Percentiles rank a stretch among this genome's conserved stretches.
Evolutionary conservation across 2,797 vertebrate genomes (phyloP).

Genomic region (Alfaro cultratus): DNA sequence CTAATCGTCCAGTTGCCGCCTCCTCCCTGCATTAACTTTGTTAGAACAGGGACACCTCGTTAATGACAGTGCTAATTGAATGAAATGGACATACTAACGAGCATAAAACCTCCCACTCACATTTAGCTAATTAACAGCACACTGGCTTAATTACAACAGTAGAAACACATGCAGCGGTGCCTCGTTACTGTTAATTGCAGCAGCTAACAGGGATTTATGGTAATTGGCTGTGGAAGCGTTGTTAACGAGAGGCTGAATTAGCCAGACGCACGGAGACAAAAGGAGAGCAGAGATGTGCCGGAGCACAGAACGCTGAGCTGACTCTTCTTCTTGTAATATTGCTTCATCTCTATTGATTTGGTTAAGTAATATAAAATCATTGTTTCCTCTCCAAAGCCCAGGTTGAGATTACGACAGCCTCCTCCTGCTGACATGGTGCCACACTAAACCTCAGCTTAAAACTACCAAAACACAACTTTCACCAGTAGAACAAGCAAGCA

Average conservation of each 20-base stretch:
- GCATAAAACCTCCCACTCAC: conserved; percentile 99
- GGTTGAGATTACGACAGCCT: not conserved
- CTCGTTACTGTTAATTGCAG: conserved; percentile 97
- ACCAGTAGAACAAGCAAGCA: not conserved
- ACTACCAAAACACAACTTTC: not conserved
- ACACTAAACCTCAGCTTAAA: not conserved
- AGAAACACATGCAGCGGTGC: conserved; percentile 90
- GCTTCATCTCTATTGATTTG: conserved; percentile 2
- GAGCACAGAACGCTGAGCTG: conserved; percentile 79
- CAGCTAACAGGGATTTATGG: conserved; percentile 92
- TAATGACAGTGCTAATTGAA: conserved; percentile 99
- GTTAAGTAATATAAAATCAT: conserved; percentile 44
- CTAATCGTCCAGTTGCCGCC: conserved; percentile 82
- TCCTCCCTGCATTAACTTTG: conserved; percentile 81
- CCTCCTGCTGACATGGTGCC: not conserved
- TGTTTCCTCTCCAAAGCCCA: conserved; percentile 5
- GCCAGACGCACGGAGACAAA: conserved; percentile 70
- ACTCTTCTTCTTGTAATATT: conserved; percentile 28
- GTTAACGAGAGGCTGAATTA: conserved; percentile 76
- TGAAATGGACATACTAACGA: conserved; percentile 98
- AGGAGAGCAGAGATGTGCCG: conserved; percentile 60
- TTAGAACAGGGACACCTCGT: conserved; percentile 96
- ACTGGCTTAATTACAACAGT: conserved; percentile 98
- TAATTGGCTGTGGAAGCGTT: conserved; percentile 95
- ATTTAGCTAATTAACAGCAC: conserved; percentile 99